A percentile compares a stretch with the other conserved stretches of the same genome.
phyloP scores from a whole-genome alignment of 1,140 invertebrate species.

The Drosophila nigromelanica region DNA sequence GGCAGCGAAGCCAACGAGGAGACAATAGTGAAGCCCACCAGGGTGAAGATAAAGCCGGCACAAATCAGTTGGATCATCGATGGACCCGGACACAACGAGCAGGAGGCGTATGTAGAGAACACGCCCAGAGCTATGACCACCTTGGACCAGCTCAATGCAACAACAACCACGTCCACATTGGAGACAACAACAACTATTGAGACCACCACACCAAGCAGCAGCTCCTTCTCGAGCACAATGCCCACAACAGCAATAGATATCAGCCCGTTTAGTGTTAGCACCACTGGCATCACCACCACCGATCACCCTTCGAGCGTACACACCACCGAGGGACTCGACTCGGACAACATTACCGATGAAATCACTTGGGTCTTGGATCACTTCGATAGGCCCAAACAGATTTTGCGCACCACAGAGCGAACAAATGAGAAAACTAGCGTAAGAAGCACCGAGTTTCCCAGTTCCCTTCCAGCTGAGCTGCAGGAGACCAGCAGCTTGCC shows the following conservation, averaged over 20 bases:
- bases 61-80: constrained; percentile 77
- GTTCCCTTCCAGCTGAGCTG: neutral
- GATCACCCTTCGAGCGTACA: neutral
- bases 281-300: neutral
- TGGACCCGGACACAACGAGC: constrained; percentile 62
- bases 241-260: neutral
- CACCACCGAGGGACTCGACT: neutral
- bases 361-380: constrained; percentile 64
- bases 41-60: constrained; percentile 63
- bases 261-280: neutral
- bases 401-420: constrained; percentile 54
- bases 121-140: constrained; percentile 29
- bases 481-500: neutral
- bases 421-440: constrained; percentile 8
- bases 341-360: constrained; percentile 40
- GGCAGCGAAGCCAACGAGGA: constrained; percentile 18
- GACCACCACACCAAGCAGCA: neutral
- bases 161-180: constrained; percentile 15
- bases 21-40: constrained; percentile 40
- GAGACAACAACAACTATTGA: neutral
- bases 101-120: constrained; percentile 52
- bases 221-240: neutral
- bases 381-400: constrained; percentile 66
- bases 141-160: constrained; percentile 7
- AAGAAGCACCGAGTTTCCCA: neutral